Base-by-base conservation (phyloP, 1,140 invertebrate genomes). In the Listronotus oregonensis region DNA sequence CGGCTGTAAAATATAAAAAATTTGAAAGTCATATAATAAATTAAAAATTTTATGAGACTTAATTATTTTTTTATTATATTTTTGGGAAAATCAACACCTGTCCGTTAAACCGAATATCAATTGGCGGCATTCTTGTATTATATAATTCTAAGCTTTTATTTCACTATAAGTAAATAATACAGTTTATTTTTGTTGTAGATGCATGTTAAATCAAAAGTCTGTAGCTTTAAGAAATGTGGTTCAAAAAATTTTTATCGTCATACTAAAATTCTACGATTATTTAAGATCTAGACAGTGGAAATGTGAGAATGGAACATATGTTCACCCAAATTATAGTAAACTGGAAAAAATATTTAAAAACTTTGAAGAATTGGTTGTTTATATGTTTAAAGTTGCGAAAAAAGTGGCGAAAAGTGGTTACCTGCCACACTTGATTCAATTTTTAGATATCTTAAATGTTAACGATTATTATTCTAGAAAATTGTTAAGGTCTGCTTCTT, bases 201-300 rank as follows among this genome's bases (percentile, higher is more conserved):
- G 89, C 64, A 82, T 91, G 55, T 71, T 92, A 5, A 90, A 89
- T 63, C 83, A 85, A 39, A 83, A 84, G 34, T 87, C 87, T 18
- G 82, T 83, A 17, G 85, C 87, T 17, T 83, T 91, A 15, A 84
- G 84, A 66, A 85, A 85, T 40, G 79, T 86, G 0, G 77, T 91
- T 7, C 84, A 87, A 14, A 86, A 85, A 72, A 86, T 90, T 3
- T 89, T 90, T 60, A 85, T 84, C 40, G 83, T 90, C 1, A 86
- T 89, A 18, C 71, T 91, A 32, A 87, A 88, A 70, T 91, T 90
- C 71, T 89, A 89, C 72, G 81, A 84, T 74, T 82, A 81, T 68
- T 61, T 78, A 21, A 62, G 71, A 14, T 71, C 70, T 11, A 55
- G 69, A 44, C 51, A 66, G 39, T 78, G 77, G 77, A 69, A 52